phyloP scores from a whole-genome alignment of 2,888 invertebrate species.

The Morinoia aosen region DNA sequence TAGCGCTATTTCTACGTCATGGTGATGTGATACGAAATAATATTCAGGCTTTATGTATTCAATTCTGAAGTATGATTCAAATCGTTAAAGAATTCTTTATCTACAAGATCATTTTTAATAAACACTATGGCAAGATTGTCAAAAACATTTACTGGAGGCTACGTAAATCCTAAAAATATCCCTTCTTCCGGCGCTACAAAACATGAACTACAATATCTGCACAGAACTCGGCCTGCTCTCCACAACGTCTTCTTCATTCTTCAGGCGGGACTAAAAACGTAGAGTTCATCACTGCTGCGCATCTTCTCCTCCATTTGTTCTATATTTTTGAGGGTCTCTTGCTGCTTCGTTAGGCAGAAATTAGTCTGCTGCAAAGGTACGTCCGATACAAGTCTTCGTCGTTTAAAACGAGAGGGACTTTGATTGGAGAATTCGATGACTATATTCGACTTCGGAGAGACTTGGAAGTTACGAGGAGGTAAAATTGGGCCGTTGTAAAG shows the following conservation, averaged over 20 bases:
- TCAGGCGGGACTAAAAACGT: neutral
- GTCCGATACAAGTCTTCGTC: conserved; percentile 29
- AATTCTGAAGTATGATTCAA: no score
- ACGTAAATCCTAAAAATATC: neutral
- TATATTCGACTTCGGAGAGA: neutral
- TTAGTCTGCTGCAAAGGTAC: conserved; percentile 16
- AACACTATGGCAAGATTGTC: neutral
- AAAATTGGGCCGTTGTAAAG: neutral
- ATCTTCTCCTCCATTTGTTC: conserved; percentile 47
- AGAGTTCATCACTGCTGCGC: neutral
- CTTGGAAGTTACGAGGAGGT: neutral
- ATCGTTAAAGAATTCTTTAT: neutral
- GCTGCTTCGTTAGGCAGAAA: conserved; percentile 45
- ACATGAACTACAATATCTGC: neutral
- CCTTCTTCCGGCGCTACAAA: neutral
- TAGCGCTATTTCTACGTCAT: neutral
- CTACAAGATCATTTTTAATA: neutral
- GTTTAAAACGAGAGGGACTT: conserved; percentile 21
- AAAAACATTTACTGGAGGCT: neutral
- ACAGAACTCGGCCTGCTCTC: neutral
- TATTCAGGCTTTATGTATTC: no score
- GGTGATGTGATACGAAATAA: no score
- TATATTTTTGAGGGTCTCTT: conserved; percentile 14
- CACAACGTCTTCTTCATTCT: neutral
- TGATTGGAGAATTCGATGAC: conserved; percentile 23